Conservation (phyloP, 1,140 invertebrate genomes). For the Saccostrea echinata region DNA sequence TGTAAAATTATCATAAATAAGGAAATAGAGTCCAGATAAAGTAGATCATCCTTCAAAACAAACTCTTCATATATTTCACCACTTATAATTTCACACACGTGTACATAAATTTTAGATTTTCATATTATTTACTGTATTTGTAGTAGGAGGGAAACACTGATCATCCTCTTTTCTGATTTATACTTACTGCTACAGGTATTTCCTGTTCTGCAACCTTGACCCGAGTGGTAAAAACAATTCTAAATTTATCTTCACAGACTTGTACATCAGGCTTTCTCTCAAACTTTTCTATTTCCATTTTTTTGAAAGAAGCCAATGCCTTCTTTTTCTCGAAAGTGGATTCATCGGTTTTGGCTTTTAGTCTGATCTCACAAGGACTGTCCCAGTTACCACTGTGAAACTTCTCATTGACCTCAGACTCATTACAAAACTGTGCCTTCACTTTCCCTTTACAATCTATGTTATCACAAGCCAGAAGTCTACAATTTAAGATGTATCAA, state of each 20-base stretch:
- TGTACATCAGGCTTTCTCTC: constrained; percentile 47
- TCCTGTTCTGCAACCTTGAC: constrained; percentile 40
- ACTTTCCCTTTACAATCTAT: constrained; percentile 42
- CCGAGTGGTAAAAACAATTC: constrained; percentile 52
- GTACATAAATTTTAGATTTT: no score
- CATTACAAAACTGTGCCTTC: constrained; percentile 44
- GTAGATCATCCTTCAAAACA: no score
- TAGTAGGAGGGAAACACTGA: neutral
- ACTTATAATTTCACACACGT: no score
- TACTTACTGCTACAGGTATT: constrained; percentile 32
- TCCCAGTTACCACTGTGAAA: neutral
- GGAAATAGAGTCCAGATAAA: no score
- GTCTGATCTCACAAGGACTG: neutral
- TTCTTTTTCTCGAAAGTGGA: constrained; percentile 44
- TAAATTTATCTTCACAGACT: constrained; percentile 59
- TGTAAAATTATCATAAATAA: constrained; percentile 15
- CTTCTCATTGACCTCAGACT: constrained; percentile 38
- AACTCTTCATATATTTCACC: no score
- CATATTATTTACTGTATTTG: no score
- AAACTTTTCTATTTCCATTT: constrained; percentile 49
- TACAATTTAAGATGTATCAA: constrained; percentile 25
- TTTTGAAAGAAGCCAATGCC: constrained; percentile 38
- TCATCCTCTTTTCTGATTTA: neutral
- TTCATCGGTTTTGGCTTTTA: constrained; percentile 43
- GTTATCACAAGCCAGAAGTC: constrained; percentile 38